A percentile compares a stretch with the other conserved stretches of the same genome.
phyloP scores from a whole-genome alignment of 2,888 invertebrate genomes.

The Campoletis raptor region DNA sequence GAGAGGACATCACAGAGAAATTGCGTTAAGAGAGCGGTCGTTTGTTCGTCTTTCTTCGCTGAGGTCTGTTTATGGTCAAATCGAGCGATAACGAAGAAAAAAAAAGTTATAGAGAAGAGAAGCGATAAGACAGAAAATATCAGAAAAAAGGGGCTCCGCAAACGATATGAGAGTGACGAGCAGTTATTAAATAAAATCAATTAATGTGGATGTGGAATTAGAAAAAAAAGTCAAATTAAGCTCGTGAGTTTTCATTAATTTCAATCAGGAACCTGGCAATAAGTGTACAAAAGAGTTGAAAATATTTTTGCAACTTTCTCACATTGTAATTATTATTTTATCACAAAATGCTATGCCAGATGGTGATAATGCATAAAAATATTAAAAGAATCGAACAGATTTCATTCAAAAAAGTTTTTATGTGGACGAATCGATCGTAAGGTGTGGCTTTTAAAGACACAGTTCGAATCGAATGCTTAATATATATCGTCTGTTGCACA shows the following conservation, averaged over 20 bases:
- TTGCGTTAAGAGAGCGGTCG: slow-evolving; percentile 28
- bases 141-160: neutral
- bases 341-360: neutral
- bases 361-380: neutral
- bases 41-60: slow-evolving; percentile 29
- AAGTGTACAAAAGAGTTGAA: neutral
- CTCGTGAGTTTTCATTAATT: neutral
- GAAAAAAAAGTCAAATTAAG: neutral
- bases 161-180: slow-evolving; percentile 3
- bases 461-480: slow-evolving; percentile 6
- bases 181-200: slow-evolving; percentile 3
- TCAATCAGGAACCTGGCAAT: neutral
- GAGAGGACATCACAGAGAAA: slow-evolving; percentile 28
- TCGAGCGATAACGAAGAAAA: slow-evolving; percentile 22
- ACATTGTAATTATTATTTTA: neutral
- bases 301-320: neutral
- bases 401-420: neutral
- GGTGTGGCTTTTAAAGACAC: slow-evolving; percentile 30
- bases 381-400: neutral
- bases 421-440: slow-evolving; percentile 2
- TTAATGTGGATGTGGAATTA: neutral
- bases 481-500: slow-evolving; percentile 2
- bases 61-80: slow-evolving; percentile 1
- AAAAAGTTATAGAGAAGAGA: slow-evolving; percentile 1
- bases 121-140: neutral